These are phyloP conservation scores for Pimephales promelas DNA, from an alignment of 2,113 vertebrate genomes.

Conservation along the genomic window DNA sequence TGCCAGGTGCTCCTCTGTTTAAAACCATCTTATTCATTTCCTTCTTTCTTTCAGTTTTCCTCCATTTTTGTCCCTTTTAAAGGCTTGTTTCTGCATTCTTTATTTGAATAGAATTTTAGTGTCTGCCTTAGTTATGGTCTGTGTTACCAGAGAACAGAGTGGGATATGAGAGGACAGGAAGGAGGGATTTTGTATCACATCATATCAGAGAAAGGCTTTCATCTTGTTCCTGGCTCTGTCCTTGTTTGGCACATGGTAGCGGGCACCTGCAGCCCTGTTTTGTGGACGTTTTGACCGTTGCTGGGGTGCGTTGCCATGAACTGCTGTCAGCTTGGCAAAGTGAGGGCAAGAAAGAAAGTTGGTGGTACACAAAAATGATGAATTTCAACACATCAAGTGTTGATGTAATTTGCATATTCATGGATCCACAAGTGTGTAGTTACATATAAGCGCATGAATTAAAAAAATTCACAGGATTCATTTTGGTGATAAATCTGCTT, in stretches of 20 bases:
- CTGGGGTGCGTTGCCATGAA: constrained; percentile 4
- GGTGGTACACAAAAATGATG: background rate
- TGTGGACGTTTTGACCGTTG: constrained; percentile 19
- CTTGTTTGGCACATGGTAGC: constrained; percentile 38
- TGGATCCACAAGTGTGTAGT: too few species aligned
- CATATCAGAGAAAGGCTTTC: constrained; percentile 28
- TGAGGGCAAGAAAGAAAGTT: background rate
- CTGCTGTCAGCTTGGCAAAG: constrained; percentile 13
- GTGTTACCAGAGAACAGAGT: background rate
- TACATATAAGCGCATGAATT: too few species aligned
- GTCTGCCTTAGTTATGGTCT: background rate
- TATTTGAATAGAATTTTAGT: background rate
- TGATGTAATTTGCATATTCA: too few species aligned
- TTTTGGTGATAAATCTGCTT: too few species aligned
- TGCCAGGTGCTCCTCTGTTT: constrained; percentile 18
- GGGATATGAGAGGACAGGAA: background rate
- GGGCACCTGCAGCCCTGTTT: constrained; percentile 40
- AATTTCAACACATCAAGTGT: background rate
- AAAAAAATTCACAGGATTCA: too few species aligned
- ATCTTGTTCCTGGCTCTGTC: constrained; percentile 40
- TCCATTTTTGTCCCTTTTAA: background rate
- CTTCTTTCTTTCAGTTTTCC: background rate
- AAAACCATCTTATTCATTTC: background rate
- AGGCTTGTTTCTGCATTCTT: background rate
- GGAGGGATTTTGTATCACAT: background rate